Percentiles rank a stretch among this genome's conserved stretches.
Conservation (phyloP, 2,797 vertebrate species). For the Aplochiton taeniatus region DNA sequence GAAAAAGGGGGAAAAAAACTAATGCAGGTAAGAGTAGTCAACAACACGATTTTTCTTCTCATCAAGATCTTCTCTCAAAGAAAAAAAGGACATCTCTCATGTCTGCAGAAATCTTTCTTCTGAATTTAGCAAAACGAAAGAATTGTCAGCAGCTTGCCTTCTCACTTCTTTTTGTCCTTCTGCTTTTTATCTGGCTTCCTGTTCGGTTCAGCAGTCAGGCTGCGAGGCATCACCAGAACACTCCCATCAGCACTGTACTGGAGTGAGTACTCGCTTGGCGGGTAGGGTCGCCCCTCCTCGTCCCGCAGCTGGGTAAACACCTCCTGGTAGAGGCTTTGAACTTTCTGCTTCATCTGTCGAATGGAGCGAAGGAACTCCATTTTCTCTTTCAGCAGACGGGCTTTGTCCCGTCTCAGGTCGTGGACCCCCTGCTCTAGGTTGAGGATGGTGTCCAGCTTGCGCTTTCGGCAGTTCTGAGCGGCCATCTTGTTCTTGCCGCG, state of each 20-base stretch:
- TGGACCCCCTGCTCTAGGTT: constrained; percentile 96
- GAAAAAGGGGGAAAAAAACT: constrained; percentile 56
- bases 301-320: constrained; percentile 93
- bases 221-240: constrained; percentile 87
- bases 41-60: constrained; percentile 72
- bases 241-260: constrained; percentile 92
- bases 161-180: constrained; percentile 97
- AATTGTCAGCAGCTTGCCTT: constrained; percentile 58
- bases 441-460: constrained; percentile 97
- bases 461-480: constrained; percentile 97
- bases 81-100: constrained; percentile 74
- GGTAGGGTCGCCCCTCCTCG: constrained; percentile 93
- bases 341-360: constrained; percentile 98
- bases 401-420: constrained; percentile 89
- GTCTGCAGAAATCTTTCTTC: constrained; percentile 74
- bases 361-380: constrained; percentile 93
- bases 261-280: constrained; percentile 89
- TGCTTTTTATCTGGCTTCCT: constrained; percentile 92
- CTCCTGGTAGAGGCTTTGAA: constrained; percentile 95
- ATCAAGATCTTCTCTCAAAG: constrained; percentile 75
- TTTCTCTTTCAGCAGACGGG: constrained; percentile 93
- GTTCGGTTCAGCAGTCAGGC: constrained; percentile 79
- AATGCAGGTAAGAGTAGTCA: constrained; percentile 76
- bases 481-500: constrained; percentile 99
- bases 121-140: constrained; percentile 71